phyloP scores from a whole-genome alignment of 2,113 vertebrate species.

The Dicerorhinus sumatrensis region DNA sequence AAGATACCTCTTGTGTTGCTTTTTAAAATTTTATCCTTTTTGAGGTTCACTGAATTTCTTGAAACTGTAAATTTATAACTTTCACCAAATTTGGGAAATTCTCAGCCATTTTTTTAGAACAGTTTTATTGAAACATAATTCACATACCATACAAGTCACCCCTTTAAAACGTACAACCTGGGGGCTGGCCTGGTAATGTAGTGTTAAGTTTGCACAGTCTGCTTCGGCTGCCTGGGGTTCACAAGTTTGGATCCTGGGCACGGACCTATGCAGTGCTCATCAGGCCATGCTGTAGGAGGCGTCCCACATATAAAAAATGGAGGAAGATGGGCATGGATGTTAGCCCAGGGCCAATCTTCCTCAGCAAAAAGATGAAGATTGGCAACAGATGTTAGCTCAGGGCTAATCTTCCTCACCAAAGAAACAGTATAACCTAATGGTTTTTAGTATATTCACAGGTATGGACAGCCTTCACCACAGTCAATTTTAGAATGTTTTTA shows the following conservation, averaged over 20 bases:
- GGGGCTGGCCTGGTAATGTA: too few relatives aligned
- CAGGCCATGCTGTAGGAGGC: too few relatives aligned
- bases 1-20: neutral
- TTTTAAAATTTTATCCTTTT: conserved; percentile 17
- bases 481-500: conserved; percentile 32
- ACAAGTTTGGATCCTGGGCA: too few relatives aligned
- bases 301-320: too few relatives aligned
- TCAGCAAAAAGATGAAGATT: too few relatives aligned
- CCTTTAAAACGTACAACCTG: neutral
- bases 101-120: neutral
- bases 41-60: neutral
- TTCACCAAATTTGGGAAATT: neutral
- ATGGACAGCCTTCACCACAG: neutral
- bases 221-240: too few relatives aligned
- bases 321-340: too few relatives aligned
- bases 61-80: conserved; percentile 12
- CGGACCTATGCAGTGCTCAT: too few relatives aligned
- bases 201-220: too few relatives aligned
- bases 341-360: too few relatives aligned
- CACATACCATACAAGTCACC: neutral
- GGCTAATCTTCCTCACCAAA: too few relatives aligned
- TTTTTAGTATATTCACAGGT: conserved; percentile 5
- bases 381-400: too few relatives aligned
- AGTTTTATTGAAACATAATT: neutral
- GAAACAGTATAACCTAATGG: neutral